These are phyloP conservation scores for Phyllopteryx taeniolatus DNA, from an alignment of 2,113 vertebrate species.

Conservation along the genomic window DNA sequence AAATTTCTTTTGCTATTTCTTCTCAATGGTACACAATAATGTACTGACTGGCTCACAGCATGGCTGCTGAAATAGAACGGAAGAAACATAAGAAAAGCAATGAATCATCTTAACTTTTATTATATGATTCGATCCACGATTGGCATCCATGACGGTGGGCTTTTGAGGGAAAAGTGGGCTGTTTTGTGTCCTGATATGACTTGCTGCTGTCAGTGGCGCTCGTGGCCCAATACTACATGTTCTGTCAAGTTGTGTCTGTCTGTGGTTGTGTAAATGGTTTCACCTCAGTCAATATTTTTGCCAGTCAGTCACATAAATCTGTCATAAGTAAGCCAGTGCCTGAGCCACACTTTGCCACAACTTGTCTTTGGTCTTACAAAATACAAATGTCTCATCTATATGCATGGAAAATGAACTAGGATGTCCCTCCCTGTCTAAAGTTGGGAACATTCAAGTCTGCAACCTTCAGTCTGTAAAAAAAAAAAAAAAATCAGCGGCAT, in stretches of 20 bases:
- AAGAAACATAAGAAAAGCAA: background rate
- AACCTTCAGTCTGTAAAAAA: slow-evolving; percentile 15
- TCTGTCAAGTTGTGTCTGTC: slow-evolving; percentile 34
- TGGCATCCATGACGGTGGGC: background rate
- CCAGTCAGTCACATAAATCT: slow-evolving; percentile 53
- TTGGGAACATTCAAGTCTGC: slow-evolving; percentile 21
- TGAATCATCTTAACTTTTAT: background rate
- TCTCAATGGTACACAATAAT: too few species aligned
- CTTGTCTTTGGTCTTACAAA: slow-evolving; percentile 42
- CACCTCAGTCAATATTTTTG: slow-evolving; percentile 44
- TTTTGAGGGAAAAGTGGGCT: background rate
- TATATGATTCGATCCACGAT: slow-evolving; percentile 12
- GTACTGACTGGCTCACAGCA: background rate
- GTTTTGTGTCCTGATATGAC: slow-evolving; percentile 28
- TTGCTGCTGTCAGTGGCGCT: slow-evolving; percentile 25
- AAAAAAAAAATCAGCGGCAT: too few species aligned
- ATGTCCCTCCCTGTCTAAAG: slow-evolving; percentile 20
- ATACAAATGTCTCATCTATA: slow-evolving; percentile 34
- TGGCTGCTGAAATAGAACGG: background rate
- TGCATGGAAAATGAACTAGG: slow-evolving; percentile 27
- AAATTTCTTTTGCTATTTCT: too few species aligned
- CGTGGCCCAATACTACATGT: slow-evolving; percentile 22
- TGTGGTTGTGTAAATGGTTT: slow-evolving; percentile 36
- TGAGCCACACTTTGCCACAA: slow-evolving; percentile 44
- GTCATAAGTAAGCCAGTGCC: slow-evolving; percentile 46